Evolutionary conservation across 2,888 invertebrate species (phyloP).

Genomic region (Limnephilus rhombicus): DNA sequence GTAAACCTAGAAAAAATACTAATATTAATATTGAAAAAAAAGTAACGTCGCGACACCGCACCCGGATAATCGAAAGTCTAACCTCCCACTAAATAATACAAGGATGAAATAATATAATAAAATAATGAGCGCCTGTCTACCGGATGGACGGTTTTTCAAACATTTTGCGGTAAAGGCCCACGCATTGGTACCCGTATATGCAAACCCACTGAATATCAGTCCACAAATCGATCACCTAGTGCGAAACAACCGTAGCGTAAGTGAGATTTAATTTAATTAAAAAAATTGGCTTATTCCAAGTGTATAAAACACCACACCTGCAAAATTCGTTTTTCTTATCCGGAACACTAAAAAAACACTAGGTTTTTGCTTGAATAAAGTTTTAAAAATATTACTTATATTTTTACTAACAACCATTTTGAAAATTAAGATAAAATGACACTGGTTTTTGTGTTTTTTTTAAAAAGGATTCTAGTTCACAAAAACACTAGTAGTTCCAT

Average conservation of each 20-base stretch:
- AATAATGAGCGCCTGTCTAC: not conserved
- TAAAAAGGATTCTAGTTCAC: too few species aligned
- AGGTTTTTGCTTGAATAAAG: too few species aligned
- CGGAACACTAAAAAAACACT: too few species aligned
- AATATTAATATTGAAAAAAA: not conserved
- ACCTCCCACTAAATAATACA: not conserved
- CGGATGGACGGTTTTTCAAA: slow-evolving; percentile 1
- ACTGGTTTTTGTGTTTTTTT: too few species aligned
- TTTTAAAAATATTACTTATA: too few species aligned
- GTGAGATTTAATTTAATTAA: not conserved
- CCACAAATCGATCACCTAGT: not conserved
- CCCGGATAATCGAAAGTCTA: not conserved
- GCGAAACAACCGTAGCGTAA: not conserved
- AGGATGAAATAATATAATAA: not conserved
- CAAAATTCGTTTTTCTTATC: too few species aligned
- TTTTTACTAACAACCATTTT: too few species aligned
- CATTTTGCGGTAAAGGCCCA: not conserved
- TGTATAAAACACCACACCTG: too few species aligned
- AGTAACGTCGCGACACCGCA: not conserved
- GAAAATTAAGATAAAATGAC: too few species aligned
- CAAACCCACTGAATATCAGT: not conserved
- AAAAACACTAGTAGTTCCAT: too few species aligned
- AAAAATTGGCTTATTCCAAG: too few species aligned
- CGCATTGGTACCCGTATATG: not conserved
- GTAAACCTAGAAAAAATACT: too few species aligned